Conservation (phyloP, 2,113 vertebrate genomes). For the Sminthopsis crassicaudata region DNA sequence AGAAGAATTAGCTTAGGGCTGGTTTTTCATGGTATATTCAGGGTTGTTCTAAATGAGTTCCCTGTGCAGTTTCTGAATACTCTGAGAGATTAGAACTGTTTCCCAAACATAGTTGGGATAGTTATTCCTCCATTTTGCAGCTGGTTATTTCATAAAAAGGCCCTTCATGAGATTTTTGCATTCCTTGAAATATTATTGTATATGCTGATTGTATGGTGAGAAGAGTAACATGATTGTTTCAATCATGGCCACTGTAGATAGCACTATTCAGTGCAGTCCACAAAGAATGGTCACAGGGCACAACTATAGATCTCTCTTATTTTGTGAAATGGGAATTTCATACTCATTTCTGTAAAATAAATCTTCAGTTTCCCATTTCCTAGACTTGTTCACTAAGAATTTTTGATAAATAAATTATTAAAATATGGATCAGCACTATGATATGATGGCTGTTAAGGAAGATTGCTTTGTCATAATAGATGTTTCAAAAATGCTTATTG, state of each 20-base stretch:
- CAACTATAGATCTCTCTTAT: slow-evolving; percentile 45
- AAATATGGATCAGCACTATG: neutral
- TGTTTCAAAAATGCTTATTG: neutral
- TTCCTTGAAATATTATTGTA: slow-evolving; percentile 74
- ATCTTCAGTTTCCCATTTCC: neutral
- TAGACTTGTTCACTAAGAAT: neutral
- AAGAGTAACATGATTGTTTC: slow-evolving; percentile 42
- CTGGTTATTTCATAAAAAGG: slow-evolving; percentile 82
- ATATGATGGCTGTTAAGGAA: neutral
- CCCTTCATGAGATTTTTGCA: slow-evolving; percentile 74
- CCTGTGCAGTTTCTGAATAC: slow-evolving; percentile 74
- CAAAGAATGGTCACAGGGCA: slow-evolving; percentile 41
- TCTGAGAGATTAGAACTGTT: slow-evolving; percentile 79
- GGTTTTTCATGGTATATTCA: slow-evolving; percentile 73
- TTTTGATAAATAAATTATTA: slow-evolving; percentile 30
- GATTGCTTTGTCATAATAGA: neutral
- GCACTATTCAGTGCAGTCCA: slow-evolving; percentile 52
- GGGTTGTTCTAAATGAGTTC: slow-evolving; percentile 77
- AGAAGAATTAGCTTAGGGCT: slow-evolving; percentile 72
- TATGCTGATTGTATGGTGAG: slow-evolving; percentile 57
- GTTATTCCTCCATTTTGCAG: slow-evolving; percentile 78
- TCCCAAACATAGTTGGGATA: slow-evolving; percentile 77
- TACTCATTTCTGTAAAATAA: neutral
- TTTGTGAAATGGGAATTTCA: slow-evolving; percentile 18
- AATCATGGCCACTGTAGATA: slow-evolving; percentile 58